Conservation (phyloP, 1,140 invertebrate genomes). For the Palaemon carinicauda region DNA sequence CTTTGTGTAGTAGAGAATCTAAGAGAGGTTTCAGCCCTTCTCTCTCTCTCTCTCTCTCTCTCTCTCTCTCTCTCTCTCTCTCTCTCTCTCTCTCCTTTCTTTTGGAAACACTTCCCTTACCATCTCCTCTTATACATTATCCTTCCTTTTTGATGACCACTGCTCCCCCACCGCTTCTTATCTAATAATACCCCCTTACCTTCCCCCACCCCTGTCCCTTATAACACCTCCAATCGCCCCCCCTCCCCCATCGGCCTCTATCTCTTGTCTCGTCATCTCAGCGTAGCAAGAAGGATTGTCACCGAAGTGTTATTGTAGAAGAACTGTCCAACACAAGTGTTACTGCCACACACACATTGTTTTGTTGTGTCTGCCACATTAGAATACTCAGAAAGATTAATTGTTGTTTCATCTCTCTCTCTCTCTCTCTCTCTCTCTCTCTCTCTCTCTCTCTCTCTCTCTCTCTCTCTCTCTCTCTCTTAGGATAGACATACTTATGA, state of each 20-base stretch:
- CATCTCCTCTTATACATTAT: background rate
- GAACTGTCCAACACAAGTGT: background rate
- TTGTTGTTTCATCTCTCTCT: background rate
- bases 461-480: conserved; percentile 3
- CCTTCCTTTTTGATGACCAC: background rate
- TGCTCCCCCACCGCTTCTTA: no score
- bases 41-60: background rate
- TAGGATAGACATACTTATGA: no score
- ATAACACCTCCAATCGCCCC: background rate
- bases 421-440: background rate
- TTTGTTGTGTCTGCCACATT: no score
- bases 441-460: background rate
- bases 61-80: background rate
- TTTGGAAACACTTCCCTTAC: background rate
- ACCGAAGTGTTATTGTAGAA: background rate
- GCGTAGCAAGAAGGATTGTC: no score
- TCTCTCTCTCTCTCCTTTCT: background rate
- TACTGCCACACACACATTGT: background rate
- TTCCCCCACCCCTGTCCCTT: background rate
- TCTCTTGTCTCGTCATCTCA: background rate
- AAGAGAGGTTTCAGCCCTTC: background rate
- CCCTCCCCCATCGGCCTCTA: background rate
- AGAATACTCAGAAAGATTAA: no score
- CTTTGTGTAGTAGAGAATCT: no score
- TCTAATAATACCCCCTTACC: no score